Evolutionary conservation across 1,140 invertebrate genomes (phyloP), one percentile per base, ranked within the genome.

Genomic region (Delia radicum): DNA sequence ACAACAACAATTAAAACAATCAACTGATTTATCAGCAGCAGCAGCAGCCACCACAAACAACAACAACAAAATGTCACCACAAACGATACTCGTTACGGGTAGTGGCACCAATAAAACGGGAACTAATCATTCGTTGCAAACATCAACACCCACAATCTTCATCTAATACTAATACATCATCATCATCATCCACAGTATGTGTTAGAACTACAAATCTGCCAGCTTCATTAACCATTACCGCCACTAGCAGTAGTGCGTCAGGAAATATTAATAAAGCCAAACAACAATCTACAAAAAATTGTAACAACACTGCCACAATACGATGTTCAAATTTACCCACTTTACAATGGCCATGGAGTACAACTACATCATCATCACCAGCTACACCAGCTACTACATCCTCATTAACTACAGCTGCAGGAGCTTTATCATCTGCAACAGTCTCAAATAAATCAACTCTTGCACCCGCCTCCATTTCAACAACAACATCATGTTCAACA

Each of bases 1-100:
- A 28, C 80, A 80, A 71, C 81, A 81, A 75, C 81, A 81, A 78
- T 21, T 31, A 42, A 81, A 81, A 77, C 80, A 81, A 77, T 27
- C 62, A 24, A 18, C 46, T 18, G 15, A 8, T 21, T 6, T 29
- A 76, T 55, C 69, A 76, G 73, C 75, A 77, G 77, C 75, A 31
- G 2, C 12, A 21, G 37, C 29, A 3, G 18, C n/a, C n/a, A n/a
- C n/a, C n/a, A 33, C n/a, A n/a, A 75, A 65, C 26, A 71, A 24
- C n/a, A n/a, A n/a, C 26, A 55, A 24, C 46, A 85, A 81, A 42
- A 84, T 85, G 83, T 80, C 82, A 67, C 81, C 83, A 73, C 83
- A 85, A 77, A 77, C 76, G 37, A 82, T 84, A 76, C 80, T 82
- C 77, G 31, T 67, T 18, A 21, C 69, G 3, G n/a, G 61, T 74